phyloP scores from a whole-genome alignment of 2,888 invertebrate species.

The Thereva unica region DNA sequence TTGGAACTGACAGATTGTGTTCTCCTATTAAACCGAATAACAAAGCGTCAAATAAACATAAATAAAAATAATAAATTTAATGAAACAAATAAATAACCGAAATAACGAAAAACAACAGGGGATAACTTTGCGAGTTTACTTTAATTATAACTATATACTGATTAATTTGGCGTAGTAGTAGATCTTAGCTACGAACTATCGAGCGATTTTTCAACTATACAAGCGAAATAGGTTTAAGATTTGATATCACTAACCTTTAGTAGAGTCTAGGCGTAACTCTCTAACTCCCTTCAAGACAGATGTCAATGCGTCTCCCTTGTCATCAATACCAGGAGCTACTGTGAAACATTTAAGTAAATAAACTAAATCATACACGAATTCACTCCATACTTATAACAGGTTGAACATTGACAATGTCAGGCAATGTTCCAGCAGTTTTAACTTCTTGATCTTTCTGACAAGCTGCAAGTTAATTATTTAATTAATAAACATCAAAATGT shows the following conservation, averaged over 20 bases:
- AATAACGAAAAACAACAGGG: constrained; percentile 3
- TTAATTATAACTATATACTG: not conserved
- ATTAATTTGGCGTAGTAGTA: too few species aligned
- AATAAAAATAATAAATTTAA: constrained; percentile 36
- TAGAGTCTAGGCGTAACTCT: constrained; percentile 9
- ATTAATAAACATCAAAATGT: too few species aligned
- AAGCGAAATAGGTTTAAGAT: not conserved
- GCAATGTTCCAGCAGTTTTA: constrained; percentile 17
- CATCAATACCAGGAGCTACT: constrained; percentile 2
- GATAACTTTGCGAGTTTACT: constrained; percentile 9
- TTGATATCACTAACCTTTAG: constrained; percentile 5
- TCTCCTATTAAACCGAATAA: constrained; percentile 27
- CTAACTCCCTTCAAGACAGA: constrained; percentile 19
- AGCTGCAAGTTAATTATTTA: too few species aligned
- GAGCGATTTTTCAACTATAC: not conserved
- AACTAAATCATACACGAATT: not conserved
- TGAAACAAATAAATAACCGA: constrained; percentile 19
- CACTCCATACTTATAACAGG: constrained; percentile 26
- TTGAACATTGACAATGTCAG: constrained; percentile 41
- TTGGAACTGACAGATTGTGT: constrained; percentile 8
- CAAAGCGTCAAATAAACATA: constrained; percentile 26
- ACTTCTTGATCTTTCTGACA: too few species aligned
- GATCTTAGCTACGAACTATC: not conserved
- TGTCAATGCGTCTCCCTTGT: constrained; percentile 26
- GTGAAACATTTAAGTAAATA: not conserved